A percentile compares a stretch with the other conserved stretches of the same genome.
These are phyloP conservation scores for Therioaphis trifolii DNA, from an alignment of 2,888 invertebrate genomes.

Conservation along the genomic window DNA sequence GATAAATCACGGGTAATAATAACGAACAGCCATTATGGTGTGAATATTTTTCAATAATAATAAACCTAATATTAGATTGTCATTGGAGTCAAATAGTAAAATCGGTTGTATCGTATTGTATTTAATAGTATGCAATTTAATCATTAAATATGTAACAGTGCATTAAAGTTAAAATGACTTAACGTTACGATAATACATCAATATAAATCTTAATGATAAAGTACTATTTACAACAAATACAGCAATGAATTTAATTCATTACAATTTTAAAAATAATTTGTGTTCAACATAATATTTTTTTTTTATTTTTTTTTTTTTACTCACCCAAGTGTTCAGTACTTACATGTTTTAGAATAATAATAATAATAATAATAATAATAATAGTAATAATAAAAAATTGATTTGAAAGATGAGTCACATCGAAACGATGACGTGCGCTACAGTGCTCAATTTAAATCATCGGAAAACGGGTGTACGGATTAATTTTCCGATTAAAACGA, in stretches of 20 bases:
- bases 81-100: neutral
- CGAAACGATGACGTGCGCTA: no score
- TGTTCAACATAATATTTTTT: neutral
- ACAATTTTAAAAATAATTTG: slow-evolving; percentile 5
- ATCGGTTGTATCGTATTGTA: neutral
- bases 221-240: neutral
- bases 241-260: neutral
- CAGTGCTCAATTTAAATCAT: no score
- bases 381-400: neutral
- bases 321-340: neutral
- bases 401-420: no score
- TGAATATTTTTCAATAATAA: neutral
- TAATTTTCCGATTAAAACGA: no score
- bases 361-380: neutral
- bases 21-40: neutral
- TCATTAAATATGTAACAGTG: neutral
- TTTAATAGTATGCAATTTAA: neutral
- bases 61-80: neutral
- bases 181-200: neutral
- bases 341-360: neutral
- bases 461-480: no score
- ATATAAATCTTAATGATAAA: neutral
- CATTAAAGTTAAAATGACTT: neutral
- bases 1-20: neutral
- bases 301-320: no score